These are phyloP conservation scores for Deroplatys truncata DNA, from an alignment of 2,888 invertebrate genomes.

Conservation along the genomic window DNA sequence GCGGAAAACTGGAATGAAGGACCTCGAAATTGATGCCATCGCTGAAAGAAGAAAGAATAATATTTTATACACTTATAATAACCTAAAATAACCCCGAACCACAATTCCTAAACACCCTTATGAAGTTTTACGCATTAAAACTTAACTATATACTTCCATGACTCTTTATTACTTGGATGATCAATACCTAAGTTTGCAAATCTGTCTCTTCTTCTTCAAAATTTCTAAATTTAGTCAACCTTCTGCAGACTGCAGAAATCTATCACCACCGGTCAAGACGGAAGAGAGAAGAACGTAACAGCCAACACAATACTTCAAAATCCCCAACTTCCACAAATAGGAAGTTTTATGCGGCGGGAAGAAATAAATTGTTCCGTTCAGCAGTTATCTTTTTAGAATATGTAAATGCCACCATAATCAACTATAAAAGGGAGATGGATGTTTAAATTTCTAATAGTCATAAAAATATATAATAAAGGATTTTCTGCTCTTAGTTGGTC, in stretches of 20 bases:
- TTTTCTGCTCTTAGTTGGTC: too few species aligned
- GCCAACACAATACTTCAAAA: neutral
- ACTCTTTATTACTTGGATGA: neutral
- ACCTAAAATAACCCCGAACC: neutral
- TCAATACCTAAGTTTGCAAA: neutral
- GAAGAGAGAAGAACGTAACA: neutral
- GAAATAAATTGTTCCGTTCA: too few species aligned
- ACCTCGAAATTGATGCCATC: neutral
- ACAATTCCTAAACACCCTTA: neutral
- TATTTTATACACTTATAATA: neutral
- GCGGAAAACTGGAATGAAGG: constrained; percentile 40
- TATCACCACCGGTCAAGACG: neutral
- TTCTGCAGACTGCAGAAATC: neutral
- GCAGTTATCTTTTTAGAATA: too few species aligned
- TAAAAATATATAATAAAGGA: too few species aligned
- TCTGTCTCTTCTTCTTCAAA: neutral
- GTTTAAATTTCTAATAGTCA: too few species aligned
- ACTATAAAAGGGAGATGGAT: too few species aligned
- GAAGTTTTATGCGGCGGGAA: too few species aligned
- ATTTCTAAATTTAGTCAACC: neutral
- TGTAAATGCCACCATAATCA: too few species aligned
- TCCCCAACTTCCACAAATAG: too few species aligned
- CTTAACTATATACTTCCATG: neutral
- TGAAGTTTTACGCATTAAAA: neutral
- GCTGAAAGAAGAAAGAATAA: neutral